A percentile compares a stretch with the other conserved stretches of the same genome.
Evolutionary conservation across 2,113 vertebrate species (phyloP).

Genomic region (Limanda limanda): DNA sequence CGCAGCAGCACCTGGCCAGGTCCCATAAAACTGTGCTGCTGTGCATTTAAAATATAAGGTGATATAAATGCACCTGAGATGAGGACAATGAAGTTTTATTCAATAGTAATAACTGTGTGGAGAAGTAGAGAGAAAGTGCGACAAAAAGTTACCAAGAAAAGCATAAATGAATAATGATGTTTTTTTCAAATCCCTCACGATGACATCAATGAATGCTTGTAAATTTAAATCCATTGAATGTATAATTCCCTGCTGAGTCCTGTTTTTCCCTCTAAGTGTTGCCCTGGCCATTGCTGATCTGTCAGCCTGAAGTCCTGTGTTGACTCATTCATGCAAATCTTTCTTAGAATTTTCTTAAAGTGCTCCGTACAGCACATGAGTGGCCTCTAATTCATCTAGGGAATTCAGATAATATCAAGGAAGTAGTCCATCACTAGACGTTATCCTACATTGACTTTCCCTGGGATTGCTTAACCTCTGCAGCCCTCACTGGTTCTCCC

Average conservation of each 20-base stretch:
- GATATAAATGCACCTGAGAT: conserved; percentile 32
- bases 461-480: conserved; percentile 55
- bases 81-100: conserved; percentile 1
- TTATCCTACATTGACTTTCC: conserved; percentile 35
- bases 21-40: conserved; percentile 16
- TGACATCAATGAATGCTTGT: conserved; percentile 13
- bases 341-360: conserved; percentile 19
- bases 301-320: background rate
- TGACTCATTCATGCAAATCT: conserved; percentile 28
- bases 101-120: background rate
- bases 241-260: background rate
- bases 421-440: conserved; percentile 57
- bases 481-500: conserved; percentile 5
- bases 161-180: background rate
- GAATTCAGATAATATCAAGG: conserved; percentile 53
- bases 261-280: background rate
- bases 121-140: background rate
- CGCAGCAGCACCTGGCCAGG: conserved; percentile 28
- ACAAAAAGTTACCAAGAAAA: background rate
- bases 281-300: conserved; percentile 9
- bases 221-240: conserved; percentile 6
- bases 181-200: no score
- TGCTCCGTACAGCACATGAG: conserved; percentile 7
- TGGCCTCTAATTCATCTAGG: conserved; percentile 40
- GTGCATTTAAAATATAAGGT: background rate